Evolutionary conservation across 2,888 invertebrate genomes (phyloP).

Genomic region (Heterodera filipjevi): DNA sequence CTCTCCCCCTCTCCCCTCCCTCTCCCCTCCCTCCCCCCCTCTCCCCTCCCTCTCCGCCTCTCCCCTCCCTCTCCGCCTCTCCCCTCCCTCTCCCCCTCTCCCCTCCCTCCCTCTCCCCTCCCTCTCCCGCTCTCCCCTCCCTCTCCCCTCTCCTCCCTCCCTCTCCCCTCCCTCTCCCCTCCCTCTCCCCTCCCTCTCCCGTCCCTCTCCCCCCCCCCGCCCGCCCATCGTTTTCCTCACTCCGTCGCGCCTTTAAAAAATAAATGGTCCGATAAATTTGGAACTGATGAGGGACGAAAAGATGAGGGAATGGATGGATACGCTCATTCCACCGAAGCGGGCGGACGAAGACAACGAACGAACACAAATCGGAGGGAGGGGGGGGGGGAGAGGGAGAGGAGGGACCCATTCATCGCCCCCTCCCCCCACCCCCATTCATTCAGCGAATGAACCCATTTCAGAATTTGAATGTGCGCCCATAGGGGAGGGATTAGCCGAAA

Average conservation of each 20-base stretch:
- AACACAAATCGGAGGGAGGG: no score
- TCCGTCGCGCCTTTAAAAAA: neutral
- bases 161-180: neutral
- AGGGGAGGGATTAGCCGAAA: neutral
- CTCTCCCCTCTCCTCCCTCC: neutral
- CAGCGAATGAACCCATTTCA: no score
- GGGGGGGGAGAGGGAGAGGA: neutral
- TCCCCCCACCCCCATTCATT: no score
- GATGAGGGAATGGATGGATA: neutral
- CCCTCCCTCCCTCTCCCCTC: neutral
- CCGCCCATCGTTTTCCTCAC: neutral
- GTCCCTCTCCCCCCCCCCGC: neutral
- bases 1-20: no score
- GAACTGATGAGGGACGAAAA: neutral
- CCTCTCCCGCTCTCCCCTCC: neutral
- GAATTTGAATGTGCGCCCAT: neutral
- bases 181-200: neutral
- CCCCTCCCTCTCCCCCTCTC: no score
- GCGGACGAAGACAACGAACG: neutral
- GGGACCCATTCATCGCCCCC: neutral
- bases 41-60: no score
- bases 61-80: no score
- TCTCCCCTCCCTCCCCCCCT: no score
- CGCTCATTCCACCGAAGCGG: neutral
- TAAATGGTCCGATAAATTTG: slow-evolving; percentile 12